A percentile compares a stretch with the other conserved stretches of the same genome.
These are phyloP conservation scores for Helobdella robusta DNA, from an alignment of 2,888 invertebrate genomes.

Conservation along the genomic window DNA sequence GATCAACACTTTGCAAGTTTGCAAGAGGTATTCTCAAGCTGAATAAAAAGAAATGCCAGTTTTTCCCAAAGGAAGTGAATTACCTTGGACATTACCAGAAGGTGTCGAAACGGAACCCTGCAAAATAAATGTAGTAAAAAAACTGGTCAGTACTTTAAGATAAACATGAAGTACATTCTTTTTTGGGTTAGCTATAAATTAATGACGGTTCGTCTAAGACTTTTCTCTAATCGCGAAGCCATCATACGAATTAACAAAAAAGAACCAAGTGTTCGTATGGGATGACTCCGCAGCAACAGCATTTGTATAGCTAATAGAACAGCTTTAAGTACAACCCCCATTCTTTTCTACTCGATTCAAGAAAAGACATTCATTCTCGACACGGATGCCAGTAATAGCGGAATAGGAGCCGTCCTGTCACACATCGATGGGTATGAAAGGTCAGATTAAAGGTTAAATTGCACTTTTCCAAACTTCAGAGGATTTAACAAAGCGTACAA, in stretches of 20 bases:
- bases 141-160: constrained; percentile 18
- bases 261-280: constrained; percentile 23
- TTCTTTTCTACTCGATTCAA: constrained; percentile 27
- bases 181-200: constrained; percentile 19
- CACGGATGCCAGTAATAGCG: background rate
- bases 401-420: background rate
- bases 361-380: constrained; percentile 5
- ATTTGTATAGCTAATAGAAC: constrained; percentile 29
- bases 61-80: constrained; percentile 21
- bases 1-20: constrained; percentile 11
- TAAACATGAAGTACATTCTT: too few species aligned
- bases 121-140: constrained; percentile 14
- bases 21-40: constrained; percentile 10
- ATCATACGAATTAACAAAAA: constrained; percentile 21
- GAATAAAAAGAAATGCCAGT: constrained; percentile 18
- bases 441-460: too few species aligned
- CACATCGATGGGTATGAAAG: too few species aligned
- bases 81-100: constrained; percentile 27
- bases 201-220: constrained; percentile 9
- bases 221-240: constrained; percentile 26
- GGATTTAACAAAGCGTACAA: too few species aligned
- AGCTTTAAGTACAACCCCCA: constrained; percentile 29
- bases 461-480: too few species aligned
- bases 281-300: constrained; percentile 4
- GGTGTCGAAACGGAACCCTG: constrained; percentile 22